Percentiles rank a stretch among this genome's conserved stretches.
Evolutionary conservation across 2,797 vertebrate genomes (phyloP).

Genomic region (Chloroceryle amazona): DNA sequence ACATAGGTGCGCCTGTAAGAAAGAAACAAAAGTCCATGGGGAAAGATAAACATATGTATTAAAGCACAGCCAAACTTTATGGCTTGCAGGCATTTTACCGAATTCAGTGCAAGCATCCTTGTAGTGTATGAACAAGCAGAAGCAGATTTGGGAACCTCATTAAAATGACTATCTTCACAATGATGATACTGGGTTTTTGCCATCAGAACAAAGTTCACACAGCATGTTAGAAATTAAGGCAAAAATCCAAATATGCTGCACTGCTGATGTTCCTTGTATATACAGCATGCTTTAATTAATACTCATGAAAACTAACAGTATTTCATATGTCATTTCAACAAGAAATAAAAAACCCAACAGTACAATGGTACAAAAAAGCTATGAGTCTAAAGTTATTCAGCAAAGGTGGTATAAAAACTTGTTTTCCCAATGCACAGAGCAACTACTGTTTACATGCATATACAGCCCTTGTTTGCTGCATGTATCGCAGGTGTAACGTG

Average conservation of each 20-base stretch:
- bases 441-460: neutral
- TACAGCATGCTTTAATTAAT: neutral
- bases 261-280: neutral
- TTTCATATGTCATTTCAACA: neutral
- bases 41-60: neutral
- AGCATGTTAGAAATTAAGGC: neutral
- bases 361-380: neutral
- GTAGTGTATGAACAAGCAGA: neutral
- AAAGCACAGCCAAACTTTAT: neutral
- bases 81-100: neutral
- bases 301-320: neutral
- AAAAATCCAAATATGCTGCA: neutral
- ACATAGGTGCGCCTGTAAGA: constrained; percentile 92
- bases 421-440: neutral
- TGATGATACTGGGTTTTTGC: neutral
- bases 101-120: neutral
- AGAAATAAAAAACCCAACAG: neutral
- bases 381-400: neutral
- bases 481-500: neutral
- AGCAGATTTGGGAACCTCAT: neutral
- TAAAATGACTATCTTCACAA: neutral
- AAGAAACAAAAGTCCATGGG: neutral
- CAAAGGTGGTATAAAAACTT: neutral
- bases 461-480: neutral
- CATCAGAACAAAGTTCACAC: neutral